Base-by-base conservation (phyloP, 37 sponge, comb jelly and placozoan species). In the Halisarca cf. caerulea region DNA sequence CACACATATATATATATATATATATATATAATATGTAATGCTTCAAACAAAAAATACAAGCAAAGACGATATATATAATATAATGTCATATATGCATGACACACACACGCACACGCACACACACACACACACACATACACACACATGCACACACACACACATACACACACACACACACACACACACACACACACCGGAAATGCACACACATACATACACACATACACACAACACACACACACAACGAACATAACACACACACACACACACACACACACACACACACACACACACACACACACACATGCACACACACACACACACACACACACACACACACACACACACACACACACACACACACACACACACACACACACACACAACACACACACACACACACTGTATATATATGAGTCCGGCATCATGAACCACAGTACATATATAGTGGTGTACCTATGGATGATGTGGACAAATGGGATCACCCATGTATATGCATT, bases 91-190 rank as follows among this genome's bases (percentile, higher is more conserved):
- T n/a, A n/a, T n/a, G n/a, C n/a, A n/a, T n/a, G 20, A 61, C 64
- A 61, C 64, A 61, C 64, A 61, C 64, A 61, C 64, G 15, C 64
- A 61, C 64, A 61, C 64, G 15, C 64, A 61, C 64, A 61, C 64
- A 61, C 64, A 61, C 64, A 61, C 64, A 61, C 64, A 61, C 64
- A 61, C 64, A 61, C 64, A 61, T 23, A 61, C 33, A 68, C 30
- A 28, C n/a, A 38, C 78, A 11, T 6, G n/a, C 42, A 28, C 74
- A 18, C 92, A 81, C 55, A 92, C 92, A 82, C 92, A 93, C 41
- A 92, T 93, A 93, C 96, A 96, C 96, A 93, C 91, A 87, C 96
- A 82, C 91, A 96, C 79, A 91, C 92, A 7, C 91, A 90, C 80
- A 96, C 89, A 80, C 92, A 93, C 30, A 69, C 80, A 61, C 92